These are phyloP conservation scores for Gallirallus australis DNA, from an alignment of 2,797 vertebrate genomes.

Conservation along the genomic window DNA sequence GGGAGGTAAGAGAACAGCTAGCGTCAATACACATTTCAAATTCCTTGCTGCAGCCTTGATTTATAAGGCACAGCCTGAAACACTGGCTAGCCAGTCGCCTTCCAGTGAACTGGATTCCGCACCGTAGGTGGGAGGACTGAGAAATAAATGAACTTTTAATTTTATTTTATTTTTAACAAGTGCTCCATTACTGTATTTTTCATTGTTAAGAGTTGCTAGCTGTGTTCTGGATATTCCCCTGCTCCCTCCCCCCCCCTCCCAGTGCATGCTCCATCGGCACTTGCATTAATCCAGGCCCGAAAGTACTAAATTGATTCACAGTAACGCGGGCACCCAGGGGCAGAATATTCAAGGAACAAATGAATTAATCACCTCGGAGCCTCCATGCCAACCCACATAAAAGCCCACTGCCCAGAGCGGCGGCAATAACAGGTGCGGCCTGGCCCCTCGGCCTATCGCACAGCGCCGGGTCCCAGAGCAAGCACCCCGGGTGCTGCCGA, in stretches of 20 bases:
- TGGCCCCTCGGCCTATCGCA: background rate
- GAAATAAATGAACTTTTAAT: background rate
- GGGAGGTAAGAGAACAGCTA: background rate
- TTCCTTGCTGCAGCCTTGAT: conserved; percentile 13
- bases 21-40: conserved; percentile 10
- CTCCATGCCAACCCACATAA: background rate
- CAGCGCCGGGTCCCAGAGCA: background rate
- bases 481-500: accelerated
- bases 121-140: background rate
- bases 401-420: background rate
- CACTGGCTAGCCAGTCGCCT: background rate
- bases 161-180: background rate
- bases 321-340: conserved; percentile 25
- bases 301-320: conserved; percentile 54
- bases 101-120: background rate
- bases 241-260: background rate
- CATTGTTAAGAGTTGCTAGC: background rate
- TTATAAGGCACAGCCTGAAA: conserved; percentile 38
- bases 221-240: background rate
- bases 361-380: conserved; percentile 45
- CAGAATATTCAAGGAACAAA: conserved; percentile 60
- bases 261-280: conserved; percentile 16
- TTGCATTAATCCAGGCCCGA: conserved; percentile 25
- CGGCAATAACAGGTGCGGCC: accelerated
- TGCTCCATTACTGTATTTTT: background rate